Base-by-base conservation (phyloP, 2,113 vertebrate species). In the Cygnus buccinator region DNA sequence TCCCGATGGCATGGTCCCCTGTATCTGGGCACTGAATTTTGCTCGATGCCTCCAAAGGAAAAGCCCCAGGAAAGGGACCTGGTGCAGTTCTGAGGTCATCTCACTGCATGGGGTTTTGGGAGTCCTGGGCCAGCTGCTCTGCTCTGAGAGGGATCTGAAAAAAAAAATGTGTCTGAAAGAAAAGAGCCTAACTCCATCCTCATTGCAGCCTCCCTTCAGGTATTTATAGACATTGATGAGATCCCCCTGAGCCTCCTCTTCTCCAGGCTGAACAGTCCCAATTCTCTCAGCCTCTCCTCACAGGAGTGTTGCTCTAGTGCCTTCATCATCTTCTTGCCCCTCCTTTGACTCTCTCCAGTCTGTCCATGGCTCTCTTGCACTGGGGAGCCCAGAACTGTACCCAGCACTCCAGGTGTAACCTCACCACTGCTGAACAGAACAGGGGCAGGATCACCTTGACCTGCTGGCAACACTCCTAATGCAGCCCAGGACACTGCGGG, bases 41-140 rank as follows among this genome's bases (percentile, higher is more conserved):
- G 63, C 28, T 22, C 23, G 39, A 48, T 5, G n/a, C 8, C 63
- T 35, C 84, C 58, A 35, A 39, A 67, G 19, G 17, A 41, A 55
- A 89, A 59, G 54, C 11, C 15, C 52, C 2, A 2, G 44, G 41
- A 72, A 59, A 72, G 31, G 29, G 23, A 52, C 6, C 22, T 55
- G 26, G 41, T 52, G 33, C 55, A 43, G 43, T 4, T 35, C 28
- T 2, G 4, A 50, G 13, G 31, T 9, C 37, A 72, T 26, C 57
- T 66, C 1, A 0, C 39, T 26, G 46, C 44, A 37, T 0, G 2
- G 61, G 33, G 21, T 57, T 70, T 3, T 5, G 33, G 13, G 37
- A 31, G 50, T 35, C 54, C 44, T 26, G 55, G n/a, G n/a, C 16
- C 12, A 3, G 20, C 3, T 12, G 33, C 14, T 20, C 48, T 41